These are phyloP conservation scores for Luidia sarsii DNA, from an alignment of 53 echinoderm and acorn worm species.

Conservation along the genomic window DNA sequence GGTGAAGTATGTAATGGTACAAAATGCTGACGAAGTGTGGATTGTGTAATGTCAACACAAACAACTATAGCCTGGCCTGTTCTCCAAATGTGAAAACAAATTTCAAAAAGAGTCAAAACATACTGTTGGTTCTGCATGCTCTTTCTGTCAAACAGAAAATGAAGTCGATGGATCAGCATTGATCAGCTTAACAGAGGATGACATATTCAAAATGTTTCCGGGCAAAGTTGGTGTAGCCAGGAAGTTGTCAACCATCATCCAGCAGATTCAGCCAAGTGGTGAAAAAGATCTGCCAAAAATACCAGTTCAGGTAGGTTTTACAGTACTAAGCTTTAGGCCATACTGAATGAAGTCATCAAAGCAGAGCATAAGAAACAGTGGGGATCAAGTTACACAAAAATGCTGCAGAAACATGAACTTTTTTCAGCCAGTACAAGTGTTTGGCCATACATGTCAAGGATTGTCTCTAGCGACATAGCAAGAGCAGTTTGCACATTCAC, in stretches of 20 bases:
- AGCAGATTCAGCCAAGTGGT: neutral
- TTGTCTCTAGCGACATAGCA: too few relatives aligned
- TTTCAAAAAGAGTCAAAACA: neutral
- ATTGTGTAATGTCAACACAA: neutral
- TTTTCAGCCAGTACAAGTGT: too few relatives aligned
- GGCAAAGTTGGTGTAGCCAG: neutral
- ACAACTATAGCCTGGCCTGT: neutral
- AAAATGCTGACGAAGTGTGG: slow-evolving; percentile 29
- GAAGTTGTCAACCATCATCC: slow-evolving; percentile 4
- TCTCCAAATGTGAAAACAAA: neutral
- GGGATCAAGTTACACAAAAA: too few relatives aligned
- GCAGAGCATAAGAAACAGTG: too few relatives aligned
- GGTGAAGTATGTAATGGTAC: slow-evolving; percentile 1
- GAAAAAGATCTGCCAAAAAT: too few relatives aligned
- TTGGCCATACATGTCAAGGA: too few relatives aligned
- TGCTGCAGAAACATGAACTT: too few relatives aligned
- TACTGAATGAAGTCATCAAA: too few relatives aligned
- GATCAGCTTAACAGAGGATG: slow-evolving; percentile 11
- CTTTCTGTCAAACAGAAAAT: neutral
- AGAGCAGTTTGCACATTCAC: too few relatives aligned
- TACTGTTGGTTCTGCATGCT: neutral
- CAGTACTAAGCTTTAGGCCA: too few relatives aligned
- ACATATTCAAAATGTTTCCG: slow-evolving; percentile 15
- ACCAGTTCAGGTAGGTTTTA: too few relatives aligned
- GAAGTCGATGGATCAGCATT: slow-evolving; percentile 1